Percentiles rank a stretch among this genome's conserved stretches.
phyloP scores from a whole-genome alignment of 2,113 vertebrate species.

The Papio anubis region DNA sequence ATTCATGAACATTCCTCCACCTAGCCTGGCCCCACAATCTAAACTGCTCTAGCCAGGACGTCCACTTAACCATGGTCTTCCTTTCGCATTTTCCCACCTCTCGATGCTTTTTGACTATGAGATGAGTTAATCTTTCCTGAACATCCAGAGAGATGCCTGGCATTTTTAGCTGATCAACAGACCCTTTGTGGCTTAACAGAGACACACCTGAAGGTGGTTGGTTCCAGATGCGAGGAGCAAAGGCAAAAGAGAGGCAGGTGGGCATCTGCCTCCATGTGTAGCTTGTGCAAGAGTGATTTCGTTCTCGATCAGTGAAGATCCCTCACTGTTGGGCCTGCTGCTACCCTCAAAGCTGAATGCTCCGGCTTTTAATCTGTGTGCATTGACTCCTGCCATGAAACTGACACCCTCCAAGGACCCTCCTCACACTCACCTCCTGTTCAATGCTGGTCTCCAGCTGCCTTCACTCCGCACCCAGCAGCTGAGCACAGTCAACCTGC shows the following conservation, averaged over 20 bases:
- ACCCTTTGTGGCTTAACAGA: not conserved
- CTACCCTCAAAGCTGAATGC: not conserved
- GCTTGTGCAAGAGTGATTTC: not conserved
- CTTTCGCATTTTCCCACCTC: not conserved
- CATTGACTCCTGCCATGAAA: fast-evolving
- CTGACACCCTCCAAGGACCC: not conserved
- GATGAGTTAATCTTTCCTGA: not conserved
- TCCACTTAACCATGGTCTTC: not conserved
- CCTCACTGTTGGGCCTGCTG: not conserved
- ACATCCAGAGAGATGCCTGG: not conserved
- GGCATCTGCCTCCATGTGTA: fast-evolving
- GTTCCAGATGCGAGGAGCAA: not conserved
- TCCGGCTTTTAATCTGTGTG: not conserved
- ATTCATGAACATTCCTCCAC: not conserved
- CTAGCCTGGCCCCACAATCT: not conserved
- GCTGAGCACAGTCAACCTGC: not conserved
- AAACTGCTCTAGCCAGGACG: not conserved
- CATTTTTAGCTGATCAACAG: not conserved
- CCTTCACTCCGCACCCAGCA: too few relatives aligned
- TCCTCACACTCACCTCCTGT: fast-evolving
- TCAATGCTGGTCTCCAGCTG: not conserved
- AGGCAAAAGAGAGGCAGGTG: not conserved
- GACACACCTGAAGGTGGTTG: not conserved
- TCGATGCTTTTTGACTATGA: not conserved
- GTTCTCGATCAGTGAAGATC: not conserved